These are phyloP conservation scores for Chymomyza amoena DNA, from an alignment of 2,888 invertebrate genomes.

Conservation along the genomic window DNA sequence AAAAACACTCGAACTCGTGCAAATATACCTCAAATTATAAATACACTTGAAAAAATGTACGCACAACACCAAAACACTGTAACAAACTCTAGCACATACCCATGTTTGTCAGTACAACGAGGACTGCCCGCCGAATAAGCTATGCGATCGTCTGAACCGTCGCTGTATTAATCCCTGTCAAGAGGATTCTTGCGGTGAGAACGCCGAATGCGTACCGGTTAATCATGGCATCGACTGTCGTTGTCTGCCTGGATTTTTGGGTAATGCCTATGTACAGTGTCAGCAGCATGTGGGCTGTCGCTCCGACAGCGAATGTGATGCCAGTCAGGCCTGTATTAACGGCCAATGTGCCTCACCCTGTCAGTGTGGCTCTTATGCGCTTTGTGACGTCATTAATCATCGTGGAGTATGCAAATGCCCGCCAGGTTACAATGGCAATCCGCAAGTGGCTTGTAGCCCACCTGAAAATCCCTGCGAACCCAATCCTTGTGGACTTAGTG, in stretches of 20 bases:
- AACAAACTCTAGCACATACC: constrained; percentile 54
- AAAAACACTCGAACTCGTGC: constrained; percentile 34
- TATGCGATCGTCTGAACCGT: constrained; percentile 91
- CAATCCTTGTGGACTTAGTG: constrained; percentile 92
- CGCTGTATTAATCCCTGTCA: constrained; percentile 90
- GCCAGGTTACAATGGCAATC: constrained; percentile 89
- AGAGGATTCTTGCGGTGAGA: constrained; percentile 89
- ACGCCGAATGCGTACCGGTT: constrained; percentile 87
- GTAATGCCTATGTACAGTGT: constrained; percentile 89
- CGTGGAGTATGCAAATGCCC: constrained; percentile 90
- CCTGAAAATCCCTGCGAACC: constrained; percentile 89
- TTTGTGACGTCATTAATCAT: constrained; percentile 90
- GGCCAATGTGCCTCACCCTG: constrained; percentile 88
- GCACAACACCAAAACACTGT: constrained; percentile 32
- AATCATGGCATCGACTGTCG: constrained; percentile 88
- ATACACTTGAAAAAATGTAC: constrained; percentile 45
- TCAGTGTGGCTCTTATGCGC: constrained; percentile 88
- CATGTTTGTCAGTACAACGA: constrained; percentile 91
- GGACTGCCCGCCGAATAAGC: constrained; percentile 91
- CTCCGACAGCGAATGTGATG: constrained; percentile 85
- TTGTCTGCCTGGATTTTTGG: constrained; percentile 86
- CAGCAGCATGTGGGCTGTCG: constrained; percentile 84
- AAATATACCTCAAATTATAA: constrained; percentile 43
- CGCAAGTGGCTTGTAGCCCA: constrained; percentile 84
- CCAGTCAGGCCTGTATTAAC: constrained; percentile 88